These are phyloP conservation scores for Elachura formosa DNA, from an alignment of 2,113 vertebrate species.

Conservation along the genomic window DNA sequence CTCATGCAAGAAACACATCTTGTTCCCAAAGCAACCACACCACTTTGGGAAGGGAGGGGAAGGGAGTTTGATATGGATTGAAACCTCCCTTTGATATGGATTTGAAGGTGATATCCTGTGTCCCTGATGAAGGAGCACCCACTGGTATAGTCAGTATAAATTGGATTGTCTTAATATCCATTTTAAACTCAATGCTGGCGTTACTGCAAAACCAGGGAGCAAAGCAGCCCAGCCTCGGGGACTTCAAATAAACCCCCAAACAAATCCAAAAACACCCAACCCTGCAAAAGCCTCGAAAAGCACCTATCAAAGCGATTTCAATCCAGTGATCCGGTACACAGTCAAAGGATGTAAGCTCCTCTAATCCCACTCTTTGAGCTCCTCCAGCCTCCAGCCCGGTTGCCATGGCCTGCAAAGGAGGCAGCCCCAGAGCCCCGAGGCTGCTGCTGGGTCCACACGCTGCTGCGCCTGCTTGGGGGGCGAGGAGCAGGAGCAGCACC, in stretches of 20 bases:
- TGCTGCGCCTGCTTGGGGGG: no score
- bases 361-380: conserved; percentile 79
- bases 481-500: conserved; percentile 1
- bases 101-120: background rate
- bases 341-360: conserved; percentile 79
- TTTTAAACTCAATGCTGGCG: background rate
- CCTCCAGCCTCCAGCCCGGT: conserved; percentile 55
- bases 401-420: conserved; percentile 60
- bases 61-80: no score
- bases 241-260: conserved; percentile 56
- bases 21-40: background rate
- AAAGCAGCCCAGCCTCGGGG: conserved; percentile 41
- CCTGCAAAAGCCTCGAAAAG: conserved; percentile 64
- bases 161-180: background rate
- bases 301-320: conserved; percentile 74
- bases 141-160: background rate
- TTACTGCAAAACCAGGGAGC: conserved; percentile 29
- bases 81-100: background rate
- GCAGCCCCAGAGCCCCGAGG: conserved; percentile 48
- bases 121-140: background rate
- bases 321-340: conserved; percentile 67
- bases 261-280: conserved; percentile 4
- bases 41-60: background rate
- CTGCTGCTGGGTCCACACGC: no score
- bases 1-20: background rate